Base-by-base conservation (phyloP, 2,113 vertebrate species). In the Halcyon malimbica region DNA sequence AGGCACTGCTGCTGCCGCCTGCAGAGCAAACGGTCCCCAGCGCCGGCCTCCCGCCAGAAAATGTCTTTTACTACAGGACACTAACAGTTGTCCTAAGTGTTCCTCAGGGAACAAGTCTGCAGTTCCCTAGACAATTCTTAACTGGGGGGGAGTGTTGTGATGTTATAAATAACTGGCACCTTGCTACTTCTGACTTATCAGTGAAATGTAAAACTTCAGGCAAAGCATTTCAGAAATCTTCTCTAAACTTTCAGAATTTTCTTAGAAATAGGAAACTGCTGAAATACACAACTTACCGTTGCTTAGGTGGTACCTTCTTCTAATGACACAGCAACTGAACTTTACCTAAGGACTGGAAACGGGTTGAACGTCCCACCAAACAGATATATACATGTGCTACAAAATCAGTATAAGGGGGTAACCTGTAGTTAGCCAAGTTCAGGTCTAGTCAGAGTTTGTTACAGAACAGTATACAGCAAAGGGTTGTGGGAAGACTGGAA, bases 1-100 rank as follows among this genome's bases (percentile, higher is more conserved):
- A 91, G 48, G 26, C 35, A 83, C 56, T 67, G 46, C 65, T 96
- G 68, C 95, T 96, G 86, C 95, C 96, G 96, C 57, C 97, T 96
- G 80, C 48, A 85, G 95, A 89, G 57, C 1, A 93, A 91, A 84
- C 23, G 37, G 33, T 28, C 77, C 59, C 51, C 65, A 92, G 35
- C 42, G 41, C 57, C 70, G 42, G 18, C 16, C 12, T 17, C 26
- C 33, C 4, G 33, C 0, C 5, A 46, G 53, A 62, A 93, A 82
- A 50, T 7, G 0, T 68, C 5, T 37, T 37, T 63, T 16, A 25
- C 6, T 11, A 26, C 31, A 53, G 19, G 11, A 41, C 16, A 69
- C 9, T 25, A 39, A 39, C 2, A 51, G 16, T 1, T 54, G 16
- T 19, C 80, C 6, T 7, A 68, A 71, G 2, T 26, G 28, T 37